Base-by-base conservation (phyloP, 2,797 vertebrate species). In the Argya squamiceps region DNA sequence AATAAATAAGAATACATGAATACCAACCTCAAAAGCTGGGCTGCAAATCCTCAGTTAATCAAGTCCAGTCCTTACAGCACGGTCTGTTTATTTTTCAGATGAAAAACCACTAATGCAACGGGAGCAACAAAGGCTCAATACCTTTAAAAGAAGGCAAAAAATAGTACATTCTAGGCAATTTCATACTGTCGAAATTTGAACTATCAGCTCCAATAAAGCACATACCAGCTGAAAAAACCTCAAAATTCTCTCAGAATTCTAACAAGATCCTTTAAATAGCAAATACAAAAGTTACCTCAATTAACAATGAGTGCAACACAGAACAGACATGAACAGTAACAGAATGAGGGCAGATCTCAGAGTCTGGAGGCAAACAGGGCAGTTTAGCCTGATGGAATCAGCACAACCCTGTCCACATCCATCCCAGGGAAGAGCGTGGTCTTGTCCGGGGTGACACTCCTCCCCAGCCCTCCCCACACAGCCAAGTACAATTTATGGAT, bases 91-190 rank as follows among this genome's bases (percentile, higher is more conserved):
- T 77, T 80, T 92, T 64, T 78, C 70, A 68, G 63, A 80, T 88
- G 58, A 71, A 92, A 95, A 80, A 29, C 11, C 15, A 43, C 12
- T 11, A 43, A 89, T 49, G 73, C 53, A 50, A 77, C 34, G 76
- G 36, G 23, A 92, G 62, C 62, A 86, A 85, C 65, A 75, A 71
- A 90, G 36, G 26, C 52, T 69, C 58, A 34, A 47, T 29, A 70
- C 47, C 62, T 96, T 90, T 76, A 86, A 94, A 93, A 88, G 64
- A 89, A 90, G 69, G 69, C 65, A 71, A 93, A 91, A 44, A 60
- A 9, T 3, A 73, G 24, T 32, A 73, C 70, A 44, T 82, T 74
- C 56, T 10, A 68, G 36, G 58, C 26, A 81, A 70, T 78, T 92
- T 79, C 81, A 53, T 39, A 82, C 12, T 37, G 55, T 21, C 76